Evolutionary conservation across 2,113 vertebrate species (phyloP), one percentile per base, ranked within the genome.

Genomic region (Pelmatolapia mariae): DNA sequence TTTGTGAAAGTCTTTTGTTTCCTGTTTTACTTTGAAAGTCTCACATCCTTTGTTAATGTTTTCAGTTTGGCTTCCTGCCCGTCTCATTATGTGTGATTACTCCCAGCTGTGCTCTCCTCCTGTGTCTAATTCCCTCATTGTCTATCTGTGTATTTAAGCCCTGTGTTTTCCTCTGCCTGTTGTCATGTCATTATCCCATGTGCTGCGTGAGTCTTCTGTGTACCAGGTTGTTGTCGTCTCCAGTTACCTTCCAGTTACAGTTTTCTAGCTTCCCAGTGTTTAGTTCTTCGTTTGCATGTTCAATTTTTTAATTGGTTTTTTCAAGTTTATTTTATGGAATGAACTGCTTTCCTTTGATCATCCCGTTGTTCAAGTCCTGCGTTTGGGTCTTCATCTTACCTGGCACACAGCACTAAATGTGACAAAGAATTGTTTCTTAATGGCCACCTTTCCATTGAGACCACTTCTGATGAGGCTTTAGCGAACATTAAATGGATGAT

Each of bases 191-290:
- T 26, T 15, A 15, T 26, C 12, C 56, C 13, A 59, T 29, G 13
- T 57, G 56, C 12, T 26, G 4, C 54, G 8, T 57, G 12, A 0
- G 54, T 5, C 12, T 15, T 57, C 24, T 26, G 12, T 3, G 22
- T 2, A 7, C 53, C 8, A 5, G 0, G 8, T 18, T 8, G 16
- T 50, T 15, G 43, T 8, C 0, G 7, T 50, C 7, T 18, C 47
- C 18, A 54, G n/a, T 54, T 53, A 22, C 19, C 22, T 26, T 54
- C n/a, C n/a, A 22, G 50, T 5, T 52, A 52, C 8, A 53, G 52
- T 53, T 53, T 54, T 54, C n/a, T 56, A 56, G 11, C 22, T 56
- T 4, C 6, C 53, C 53, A 15, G 7, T 57, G 54, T 57, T 26
- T 57, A 57, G 54, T 26, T 26, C 54, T 57, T 5, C 26, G 26